phyloP scores from a whole-genome alignment of 64 coral and sea anemone genomes.

The Exaiptasia diaphana region DNA sequence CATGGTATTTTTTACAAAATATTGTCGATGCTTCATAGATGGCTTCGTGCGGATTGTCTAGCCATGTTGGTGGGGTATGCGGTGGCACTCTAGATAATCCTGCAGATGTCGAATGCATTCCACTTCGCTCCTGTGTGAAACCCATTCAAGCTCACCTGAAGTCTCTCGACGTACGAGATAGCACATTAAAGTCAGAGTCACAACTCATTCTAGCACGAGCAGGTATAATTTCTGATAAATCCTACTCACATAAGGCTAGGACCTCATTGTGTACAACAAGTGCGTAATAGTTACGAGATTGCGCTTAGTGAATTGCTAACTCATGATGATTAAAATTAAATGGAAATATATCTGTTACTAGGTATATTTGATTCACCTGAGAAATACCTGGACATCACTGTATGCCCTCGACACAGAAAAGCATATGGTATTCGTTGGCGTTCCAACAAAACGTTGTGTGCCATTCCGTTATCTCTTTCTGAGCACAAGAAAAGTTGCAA shows the following conservation, averaged over 20 bases:
- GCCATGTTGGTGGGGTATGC: background rate
- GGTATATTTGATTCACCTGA: conserved; percentile 8
- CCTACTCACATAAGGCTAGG: background rate
- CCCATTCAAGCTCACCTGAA: background rate
- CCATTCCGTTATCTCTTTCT: background rate
- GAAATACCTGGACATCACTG: background rate
- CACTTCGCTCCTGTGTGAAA: background rate
- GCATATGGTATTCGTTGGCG: conserved; percentile 35
- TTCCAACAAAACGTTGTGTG: background rate
- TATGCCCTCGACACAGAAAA: conserved; percentile 55
- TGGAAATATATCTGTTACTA: background rate
- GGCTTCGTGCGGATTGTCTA: background rate
- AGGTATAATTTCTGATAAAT: background rate
- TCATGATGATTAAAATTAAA: background rate
- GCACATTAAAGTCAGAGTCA: background rate
- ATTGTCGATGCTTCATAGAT: background rate
- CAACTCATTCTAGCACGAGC: background rate
- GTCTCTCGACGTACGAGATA: background rate
- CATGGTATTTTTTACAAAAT: too few species aligned
- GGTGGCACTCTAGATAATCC: conserved; percentile 6
- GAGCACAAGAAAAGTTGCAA: background rate
- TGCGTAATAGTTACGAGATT: too few species aligned
- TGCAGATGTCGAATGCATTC: conserved; percentile 6
- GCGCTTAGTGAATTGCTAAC: too few species aligned
- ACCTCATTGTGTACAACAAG: background rate